These are phyloP conservation scores for Neolamprologus tretocephalus DNA, from an alignment of 2,113 vertebrate species.

Conservation along the genomic window DNA sequence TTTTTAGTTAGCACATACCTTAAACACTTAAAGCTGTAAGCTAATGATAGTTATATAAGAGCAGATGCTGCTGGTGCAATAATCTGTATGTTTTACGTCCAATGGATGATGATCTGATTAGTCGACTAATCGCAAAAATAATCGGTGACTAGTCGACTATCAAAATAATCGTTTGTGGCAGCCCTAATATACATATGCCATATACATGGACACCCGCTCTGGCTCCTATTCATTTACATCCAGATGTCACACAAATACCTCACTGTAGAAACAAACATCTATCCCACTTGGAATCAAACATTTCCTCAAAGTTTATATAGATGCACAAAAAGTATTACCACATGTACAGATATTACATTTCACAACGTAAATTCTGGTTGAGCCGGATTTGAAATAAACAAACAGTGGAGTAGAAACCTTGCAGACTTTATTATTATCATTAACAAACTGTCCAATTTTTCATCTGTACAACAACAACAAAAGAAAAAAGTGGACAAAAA, in stretches of 20 bases:
- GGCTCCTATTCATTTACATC: neutral
- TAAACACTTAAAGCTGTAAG: no score
- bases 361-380: neutral
- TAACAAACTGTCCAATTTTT: conserved; percentile 92
- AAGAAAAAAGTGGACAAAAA: conserved; percentile 70
- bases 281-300: neutral
- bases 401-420: conserved; percentile 76
- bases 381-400: neutral
- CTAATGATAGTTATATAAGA: no score
- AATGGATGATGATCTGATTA: no score
- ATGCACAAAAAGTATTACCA: neutral
- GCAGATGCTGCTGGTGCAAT: no score
- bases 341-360: neutral
- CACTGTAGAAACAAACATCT: neutral
- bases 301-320: neutral
- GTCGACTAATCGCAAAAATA: no score
- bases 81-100: accelerated
- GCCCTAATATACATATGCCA: neutral
- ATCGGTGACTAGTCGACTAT: accelerated
- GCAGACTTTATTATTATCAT: conserved; percentile 87
- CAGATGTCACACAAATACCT: neutral
- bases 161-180: no score
- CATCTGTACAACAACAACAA: conserved; percentile 83
- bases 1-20: no score
- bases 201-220: accelerated